Evolutionary conservation across 2,113 vertebrate species (phyloP).

Genomic region (Bettongia penicillata): DNA sequence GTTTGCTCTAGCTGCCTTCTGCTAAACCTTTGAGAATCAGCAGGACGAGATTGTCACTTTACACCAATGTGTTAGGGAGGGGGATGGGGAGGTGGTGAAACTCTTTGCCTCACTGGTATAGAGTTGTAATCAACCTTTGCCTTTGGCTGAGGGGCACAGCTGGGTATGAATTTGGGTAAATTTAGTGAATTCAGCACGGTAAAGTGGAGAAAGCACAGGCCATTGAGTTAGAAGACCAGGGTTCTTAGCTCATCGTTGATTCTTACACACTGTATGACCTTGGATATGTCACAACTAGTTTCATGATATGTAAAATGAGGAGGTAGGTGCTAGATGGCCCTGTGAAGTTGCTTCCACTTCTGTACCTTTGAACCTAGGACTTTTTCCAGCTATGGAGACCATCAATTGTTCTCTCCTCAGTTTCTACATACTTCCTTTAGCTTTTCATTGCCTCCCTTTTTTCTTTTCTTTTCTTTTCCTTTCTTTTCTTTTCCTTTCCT

Average conservation of each 20-base stretch:
- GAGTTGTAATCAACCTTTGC: neutral
- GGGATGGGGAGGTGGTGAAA: neutral
- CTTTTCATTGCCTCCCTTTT: neutral
- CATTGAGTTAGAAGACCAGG: neutral
- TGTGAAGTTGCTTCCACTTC: neutral
- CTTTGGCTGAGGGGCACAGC: neutral
- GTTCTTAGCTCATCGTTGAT: neutral
- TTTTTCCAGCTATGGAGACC: neutral
- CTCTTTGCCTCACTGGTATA: neutral
- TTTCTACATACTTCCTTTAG: neutral
- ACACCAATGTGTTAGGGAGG: conserved; percentile 39
- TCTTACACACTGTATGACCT: neutral
- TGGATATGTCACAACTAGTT: neutral
- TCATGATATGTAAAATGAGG: neutral
- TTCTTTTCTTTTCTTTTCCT: neutral
- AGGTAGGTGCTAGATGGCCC: neutral
- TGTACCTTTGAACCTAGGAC: neutral
- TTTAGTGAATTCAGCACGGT: neutral
- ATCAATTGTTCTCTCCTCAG: neutral
- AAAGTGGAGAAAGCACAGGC: neutral
- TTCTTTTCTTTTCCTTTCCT: no score
- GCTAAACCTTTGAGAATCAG: conserved; percentile 12
- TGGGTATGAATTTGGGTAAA: neutral
- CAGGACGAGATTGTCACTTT: conserved; percentile 32
- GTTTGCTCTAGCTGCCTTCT: conserved; percentile 19